These are phyloP conservation scores for Yponomeuta plumbellus DNA, from an alignment of 2,888 invertebrate species.

Conservation along the genomic window DNA sequence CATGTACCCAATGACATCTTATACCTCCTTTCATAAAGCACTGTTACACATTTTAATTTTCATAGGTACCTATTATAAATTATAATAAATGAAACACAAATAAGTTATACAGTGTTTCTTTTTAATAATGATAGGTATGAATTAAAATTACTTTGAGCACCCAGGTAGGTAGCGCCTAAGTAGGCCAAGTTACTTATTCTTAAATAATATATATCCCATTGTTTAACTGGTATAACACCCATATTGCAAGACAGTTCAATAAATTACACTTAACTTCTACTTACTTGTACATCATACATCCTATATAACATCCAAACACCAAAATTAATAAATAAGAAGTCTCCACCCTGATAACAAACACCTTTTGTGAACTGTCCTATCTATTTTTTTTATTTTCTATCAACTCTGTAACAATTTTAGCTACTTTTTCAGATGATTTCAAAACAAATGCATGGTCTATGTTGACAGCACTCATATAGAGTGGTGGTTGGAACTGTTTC, in stretches of 20 bases:
- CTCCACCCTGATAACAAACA: neutral
- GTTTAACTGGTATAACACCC: too few species aligned
- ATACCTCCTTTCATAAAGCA: neutral
- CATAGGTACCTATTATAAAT: neutral
- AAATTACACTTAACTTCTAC: too few species aligned
- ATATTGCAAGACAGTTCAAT: too few species aligned
- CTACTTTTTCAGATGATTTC: constrained; percentile 77
- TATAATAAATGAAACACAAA: neutral
- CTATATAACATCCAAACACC: neutral
- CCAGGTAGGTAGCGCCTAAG: too few species aligned
- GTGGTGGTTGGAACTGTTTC: constrained; percentile 42
- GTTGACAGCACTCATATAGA: constrained; percentile 45
- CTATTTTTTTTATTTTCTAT: constrained; percentile 31
- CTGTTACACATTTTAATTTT: neutral
- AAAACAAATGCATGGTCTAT: constrained; percentile 89
- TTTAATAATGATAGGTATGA: neutral
- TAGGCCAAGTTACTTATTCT: too few species aligned
- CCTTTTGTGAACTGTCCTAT: neutral
- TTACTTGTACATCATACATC: too few species aligned
- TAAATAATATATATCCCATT: too few species aligned
- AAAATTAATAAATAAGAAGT: neutral
- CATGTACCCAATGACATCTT: neutral
- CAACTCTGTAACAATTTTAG: constrained; percentile 48
- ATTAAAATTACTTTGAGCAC: neutral
- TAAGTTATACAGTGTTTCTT: neutral